These are phyloP conservation scores for Anabas testudineus DNA, from an alignment of 2,797 vertebrate species.

Conservation along the genomic window DNA sequence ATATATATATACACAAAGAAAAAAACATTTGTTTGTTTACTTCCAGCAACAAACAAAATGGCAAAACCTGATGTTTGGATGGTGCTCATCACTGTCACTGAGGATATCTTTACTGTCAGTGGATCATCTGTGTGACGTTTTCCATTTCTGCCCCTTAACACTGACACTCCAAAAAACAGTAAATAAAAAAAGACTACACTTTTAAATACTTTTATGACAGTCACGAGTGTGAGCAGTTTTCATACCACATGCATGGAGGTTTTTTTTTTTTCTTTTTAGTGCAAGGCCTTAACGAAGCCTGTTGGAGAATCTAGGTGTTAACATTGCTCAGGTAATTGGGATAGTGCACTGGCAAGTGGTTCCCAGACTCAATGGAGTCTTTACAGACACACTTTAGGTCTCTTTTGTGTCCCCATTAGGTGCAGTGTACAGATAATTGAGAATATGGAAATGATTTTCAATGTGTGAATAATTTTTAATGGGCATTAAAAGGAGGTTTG, in stretches of 20 bases:
- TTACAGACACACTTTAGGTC: constrained; percentile 22
- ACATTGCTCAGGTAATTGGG: constrained; percentile 77
- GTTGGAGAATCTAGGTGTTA: constrained; percentile 57
- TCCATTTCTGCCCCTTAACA: constrained; percentile 10
- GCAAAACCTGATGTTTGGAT: constrained; percentile 13
- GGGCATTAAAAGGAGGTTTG: constrained; percentile 68
- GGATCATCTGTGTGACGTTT: constrained; percentile 16
- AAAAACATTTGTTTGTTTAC: constrained; percentile 23
- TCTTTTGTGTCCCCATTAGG: constrained; percentile 32
- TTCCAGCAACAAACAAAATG: constrained; percentile 10
- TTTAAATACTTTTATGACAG: too few species aligned
- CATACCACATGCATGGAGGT: constrained; percentile 26
- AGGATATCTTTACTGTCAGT: constrained; percentile 24
- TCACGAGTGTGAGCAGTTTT: constrained; percentile 3
- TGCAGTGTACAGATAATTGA: constrained; percentile 53
- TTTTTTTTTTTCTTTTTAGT: constrained; percentile 44
- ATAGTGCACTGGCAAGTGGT: constrained; percentile 62
- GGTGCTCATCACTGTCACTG: constrained; percentile 22
- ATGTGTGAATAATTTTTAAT: constrained; percentile 41
- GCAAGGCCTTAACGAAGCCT: constrained; percentile 62
- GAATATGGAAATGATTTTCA: constrained; percentile 45
- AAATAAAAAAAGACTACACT: too few species aligned
- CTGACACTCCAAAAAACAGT: constrained; percentile 24
- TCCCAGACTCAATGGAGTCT: constrained; percentile 60
- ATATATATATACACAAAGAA: constrained; percentile 32